Percentiles rank a stretch among this genome's conserved stretches.
These are phyloP conservation scores for Glossosoma conforme DNA, from an alignment of 1,140 invertebrate species.

Conservation along the genomic window DNA sequence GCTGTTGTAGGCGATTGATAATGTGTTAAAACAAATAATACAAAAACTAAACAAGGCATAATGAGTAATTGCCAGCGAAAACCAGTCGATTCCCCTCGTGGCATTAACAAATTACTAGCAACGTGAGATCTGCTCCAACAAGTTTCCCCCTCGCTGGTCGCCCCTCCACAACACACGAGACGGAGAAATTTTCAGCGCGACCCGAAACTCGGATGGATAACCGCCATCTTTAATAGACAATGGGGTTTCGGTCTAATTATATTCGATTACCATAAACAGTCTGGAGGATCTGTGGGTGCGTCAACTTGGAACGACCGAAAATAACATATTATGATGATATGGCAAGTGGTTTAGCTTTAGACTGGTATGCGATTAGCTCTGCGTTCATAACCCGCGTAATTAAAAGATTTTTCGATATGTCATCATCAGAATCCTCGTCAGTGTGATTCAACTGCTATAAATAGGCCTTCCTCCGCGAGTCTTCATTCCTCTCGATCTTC, in stretches of 20 bases:
- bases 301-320: neutral
- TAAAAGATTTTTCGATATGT: too few species aligned
- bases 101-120: constrained; percentile 20
- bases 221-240: constrained; percentile 17
- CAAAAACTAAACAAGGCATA: constrained; percentile 2
- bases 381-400: too few species aligned
- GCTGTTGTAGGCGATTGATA: too few species aligned
- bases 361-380: too few species aligned
- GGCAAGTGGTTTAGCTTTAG: too few species aligned
- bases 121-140: neutral
- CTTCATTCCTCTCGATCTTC: too few species aligned
- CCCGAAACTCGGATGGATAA: constrained; percentile 9
- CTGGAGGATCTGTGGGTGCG: constrained; percentile 8
- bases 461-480: too few species aligned
- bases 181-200: constrained; percentile 2
- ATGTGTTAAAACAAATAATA: too few species aligned
- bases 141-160: neutral
- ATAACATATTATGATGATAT: too few species aligned
- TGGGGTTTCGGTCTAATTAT: constrained; percentile 24
- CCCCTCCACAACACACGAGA: neutral
- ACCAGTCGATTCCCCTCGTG: constrained; percentile 15
- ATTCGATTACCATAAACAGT: constrained; percentile 13
- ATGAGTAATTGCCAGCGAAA: constrained; percentile 25
- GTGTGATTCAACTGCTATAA: too few species aligned
- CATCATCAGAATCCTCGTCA: too few species aligned